These are phyloP conservation scores for Crocidura indochinensis DNA, from an alignment of 2,797 vertebrate genomes.

Conservation along the genomic window DNA sequence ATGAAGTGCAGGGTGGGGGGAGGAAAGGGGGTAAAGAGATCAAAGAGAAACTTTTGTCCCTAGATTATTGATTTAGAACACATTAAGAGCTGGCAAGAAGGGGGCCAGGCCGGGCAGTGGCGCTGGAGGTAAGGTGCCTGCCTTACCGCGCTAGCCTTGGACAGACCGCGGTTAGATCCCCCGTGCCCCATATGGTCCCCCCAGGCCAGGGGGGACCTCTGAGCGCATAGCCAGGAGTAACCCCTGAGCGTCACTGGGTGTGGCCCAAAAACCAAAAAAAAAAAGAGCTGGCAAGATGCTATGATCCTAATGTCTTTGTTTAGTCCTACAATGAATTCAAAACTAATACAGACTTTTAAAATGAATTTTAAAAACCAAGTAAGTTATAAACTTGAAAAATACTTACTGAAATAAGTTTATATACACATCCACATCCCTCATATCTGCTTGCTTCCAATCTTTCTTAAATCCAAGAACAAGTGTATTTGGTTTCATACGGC, in stretches of 20 bases:
- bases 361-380: conserved; percentile 49
- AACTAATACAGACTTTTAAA: conserved; percentile 45
- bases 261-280: too few relatives aligned
- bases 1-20: too few relatives aligned
- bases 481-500: conserved; percentile 97
- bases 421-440: conserved; percentile 98
- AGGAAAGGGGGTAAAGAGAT: not conserved
- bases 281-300: conserved; percentile 4
- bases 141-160: too few relatives aligned
- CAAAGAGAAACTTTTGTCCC: not conserved
- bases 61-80: conserved; percentile 49
- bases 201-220: too few relatives aligned
- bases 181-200: too few relatives aligned
- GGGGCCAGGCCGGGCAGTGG: too few relatives aligned
- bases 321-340: conserved; percentile 46
- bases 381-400: conserved; percentile 61
- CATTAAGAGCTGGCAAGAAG: too few relatives aligned
- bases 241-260: too few relatives aligned
- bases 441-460: conserved; percentile 96
- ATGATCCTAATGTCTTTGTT: not conserved
- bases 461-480: conserved; percentile 99
- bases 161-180: too few relatives aligned
- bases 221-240: too few relatives aligned
- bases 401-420: conserved; percentile 99
- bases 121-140: too few relatives aligned